phyloP scores from a whole-genome alignment of 64 coral and sea anemone species.

The Trachythela sp. region DNA sequence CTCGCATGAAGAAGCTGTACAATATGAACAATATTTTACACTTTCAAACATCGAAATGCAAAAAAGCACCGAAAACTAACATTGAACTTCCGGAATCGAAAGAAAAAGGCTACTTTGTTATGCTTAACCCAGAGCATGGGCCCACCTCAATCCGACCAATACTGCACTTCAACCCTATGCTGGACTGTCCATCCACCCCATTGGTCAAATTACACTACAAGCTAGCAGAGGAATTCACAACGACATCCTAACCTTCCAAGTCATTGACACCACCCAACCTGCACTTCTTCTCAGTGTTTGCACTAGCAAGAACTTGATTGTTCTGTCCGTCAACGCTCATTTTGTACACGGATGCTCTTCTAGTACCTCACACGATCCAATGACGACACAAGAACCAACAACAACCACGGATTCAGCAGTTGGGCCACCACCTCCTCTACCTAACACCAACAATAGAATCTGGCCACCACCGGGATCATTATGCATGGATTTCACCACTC shows the following conservation, averaged over 20 bases:
- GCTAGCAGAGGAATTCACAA: neutral
- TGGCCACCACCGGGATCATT: constrained; percentile 33
- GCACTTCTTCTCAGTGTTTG: neutral
- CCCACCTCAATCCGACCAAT: neutral
- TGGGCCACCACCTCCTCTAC: neutral
- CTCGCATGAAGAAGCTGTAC: no score
- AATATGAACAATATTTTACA: no score
- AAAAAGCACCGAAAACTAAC: no score
- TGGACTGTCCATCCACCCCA: constrained; percentile 16
- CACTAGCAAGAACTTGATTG: neutral
- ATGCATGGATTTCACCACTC: constrained; percentile 31
- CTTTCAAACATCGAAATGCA: no score
- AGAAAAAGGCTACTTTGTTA: no score
- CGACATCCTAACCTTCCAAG: constrained; percentile 20
- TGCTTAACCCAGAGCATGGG: no score
- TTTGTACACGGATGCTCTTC: neutral
- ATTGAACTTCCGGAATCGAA: no score
- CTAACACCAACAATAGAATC: neutral
- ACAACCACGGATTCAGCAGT: neutral
- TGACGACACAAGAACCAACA: neutral
- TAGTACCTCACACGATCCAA: neutral
- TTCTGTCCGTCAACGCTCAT: neutral
- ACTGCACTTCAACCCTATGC: constrained; percentile 27
- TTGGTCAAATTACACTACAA: neutral
- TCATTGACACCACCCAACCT: constrained; percentile 35